phyloP scores from a whole-genome alignment of 1,140 invertebrate genomes.

The Branchinecta lindahli region DNA sequence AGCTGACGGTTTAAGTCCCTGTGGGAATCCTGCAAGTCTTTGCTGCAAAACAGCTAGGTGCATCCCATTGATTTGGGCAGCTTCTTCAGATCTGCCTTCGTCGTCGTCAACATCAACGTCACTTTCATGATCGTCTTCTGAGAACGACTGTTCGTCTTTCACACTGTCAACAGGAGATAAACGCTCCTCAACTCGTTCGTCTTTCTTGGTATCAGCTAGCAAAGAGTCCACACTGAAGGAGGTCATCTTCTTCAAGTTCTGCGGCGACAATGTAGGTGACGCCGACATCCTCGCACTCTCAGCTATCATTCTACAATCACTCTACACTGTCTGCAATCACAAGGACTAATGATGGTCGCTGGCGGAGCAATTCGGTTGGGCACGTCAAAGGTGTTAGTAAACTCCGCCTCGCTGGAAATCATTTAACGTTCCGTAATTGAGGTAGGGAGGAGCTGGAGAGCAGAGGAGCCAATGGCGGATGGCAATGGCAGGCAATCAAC shows the following conservation, averaged over 20 bases:
- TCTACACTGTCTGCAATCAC: background rate
- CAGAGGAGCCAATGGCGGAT: background rate
- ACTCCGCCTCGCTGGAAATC: background rate
- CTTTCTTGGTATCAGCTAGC: background rate
- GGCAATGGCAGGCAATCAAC: background rate
- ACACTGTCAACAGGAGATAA: background rate
- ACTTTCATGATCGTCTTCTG: background rate
- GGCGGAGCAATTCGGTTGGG: background rate
- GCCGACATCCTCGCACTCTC: background rate
- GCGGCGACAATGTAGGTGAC: background rate
- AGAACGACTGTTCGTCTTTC: background rate
- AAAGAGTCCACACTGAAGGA: background rate
- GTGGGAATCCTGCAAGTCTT: background rate
- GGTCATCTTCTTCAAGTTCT: background rate
- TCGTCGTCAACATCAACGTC: background rate
- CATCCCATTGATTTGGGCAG: background rate
- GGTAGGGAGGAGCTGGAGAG: background rate
- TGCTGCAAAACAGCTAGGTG: background rate
- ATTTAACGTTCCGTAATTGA: background rate
- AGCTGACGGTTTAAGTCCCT: background rate
- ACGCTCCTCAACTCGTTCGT: background rate
- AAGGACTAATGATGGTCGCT: background rate
- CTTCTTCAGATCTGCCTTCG: background rate
- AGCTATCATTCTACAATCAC: slow-evolving; percentile 7
- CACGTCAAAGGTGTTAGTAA: background rate